Conservation (phyloP, 2,888 invertebrate species). For the Cataglyphis cursor region DNA sequence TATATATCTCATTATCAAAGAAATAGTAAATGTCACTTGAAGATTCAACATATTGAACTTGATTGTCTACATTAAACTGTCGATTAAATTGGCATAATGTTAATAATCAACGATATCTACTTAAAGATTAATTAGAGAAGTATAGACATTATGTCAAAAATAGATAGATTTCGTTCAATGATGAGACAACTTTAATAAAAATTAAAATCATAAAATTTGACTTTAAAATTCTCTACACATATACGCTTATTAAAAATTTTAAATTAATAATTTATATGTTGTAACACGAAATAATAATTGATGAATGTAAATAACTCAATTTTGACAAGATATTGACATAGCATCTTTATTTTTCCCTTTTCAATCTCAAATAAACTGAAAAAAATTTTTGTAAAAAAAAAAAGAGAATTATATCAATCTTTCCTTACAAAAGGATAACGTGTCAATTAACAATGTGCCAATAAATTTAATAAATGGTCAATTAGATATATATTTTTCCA, state of each 20-base stretch:
- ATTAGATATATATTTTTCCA: background rate
- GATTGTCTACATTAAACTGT: background rate
- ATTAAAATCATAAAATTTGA: background rate
- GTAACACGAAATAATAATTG: background rate
- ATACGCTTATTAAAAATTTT: background rate
- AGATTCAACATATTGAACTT: constrained; percentile 7
- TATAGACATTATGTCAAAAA: background rate
- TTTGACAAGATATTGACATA: background rate
- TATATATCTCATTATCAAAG: background rate
- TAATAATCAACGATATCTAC: background rate
- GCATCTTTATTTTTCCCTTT: background rate
- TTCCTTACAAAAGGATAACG: background rate
- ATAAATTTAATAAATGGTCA: background rate
- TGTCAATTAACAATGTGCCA: constrained; percentile 14
- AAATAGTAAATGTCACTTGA: background rate
- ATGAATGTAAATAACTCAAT: background rate
- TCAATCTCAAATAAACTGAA: background rate
- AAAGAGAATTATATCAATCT: background rate
- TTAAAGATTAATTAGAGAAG: background rate
- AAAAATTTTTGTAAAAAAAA: background rate
- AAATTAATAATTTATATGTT: background rate
- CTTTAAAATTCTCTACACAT: background rate
- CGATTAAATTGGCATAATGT: background rate
- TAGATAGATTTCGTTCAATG: background rate
- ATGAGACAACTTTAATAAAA: background rate